These are phyloP conservation scores for Cherax destructor DNA, from an alignment of 1,140 invertebrate genomes.

Conservation along the genomic window DNA sequence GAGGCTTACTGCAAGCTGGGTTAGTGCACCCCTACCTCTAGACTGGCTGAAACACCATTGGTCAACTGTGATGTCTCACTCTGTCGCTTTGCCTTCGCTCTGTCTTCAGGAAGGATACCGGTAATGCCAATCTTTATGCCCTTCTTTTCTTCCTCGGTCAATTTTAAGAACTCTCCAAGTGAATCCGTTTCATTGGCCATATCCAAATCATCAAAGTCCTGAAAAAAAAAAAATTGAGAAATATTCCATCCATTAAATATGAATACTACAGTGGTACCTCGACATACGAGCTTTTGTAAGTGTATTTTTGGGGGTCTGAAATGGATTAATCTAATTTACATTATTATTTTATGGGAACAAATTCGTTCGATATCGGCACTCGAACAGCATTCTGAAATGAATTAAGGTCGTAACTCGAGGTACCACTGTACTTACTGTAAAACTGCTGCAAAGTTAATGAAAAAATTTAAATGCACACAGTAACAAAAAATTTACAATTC, in stretches of 20 bases:
- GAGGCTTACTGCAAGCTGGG: background rate
- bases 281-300: no score
- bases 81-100: conserved; percentile 53
- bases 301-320: no score
- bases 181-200: conserved; percentile 70
- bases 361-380: no score
- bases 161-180: conserved; percentile 70
- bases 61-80: conserved; percentile 48
- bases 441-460: no score
- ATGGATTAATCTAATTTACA: no score
- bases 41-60: conserved; percentile 64
- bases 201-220: conserved; percentile 71
- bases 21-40: conserved; percentile 70
- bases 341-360: no score
- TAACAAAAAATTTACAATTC: no score
- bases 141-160: conserved; percentile 70
- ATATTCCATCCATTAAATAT: background rate
- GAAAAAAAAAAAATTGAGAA: background rate
- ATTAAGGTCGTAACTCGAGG: no score
- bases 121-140: conserved; percentile 71
- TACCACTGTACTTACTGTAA: no score
- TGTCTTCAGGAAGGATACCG: conserved; percentile 64
- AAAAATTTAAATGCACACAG: no score
- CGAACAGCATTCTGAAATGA: no score
- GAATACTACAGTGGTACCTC: no score